phyloP scores from a whole-genome alignment of 2,888 invertebrate genomes.

The Camponotus fellah region DNA sequence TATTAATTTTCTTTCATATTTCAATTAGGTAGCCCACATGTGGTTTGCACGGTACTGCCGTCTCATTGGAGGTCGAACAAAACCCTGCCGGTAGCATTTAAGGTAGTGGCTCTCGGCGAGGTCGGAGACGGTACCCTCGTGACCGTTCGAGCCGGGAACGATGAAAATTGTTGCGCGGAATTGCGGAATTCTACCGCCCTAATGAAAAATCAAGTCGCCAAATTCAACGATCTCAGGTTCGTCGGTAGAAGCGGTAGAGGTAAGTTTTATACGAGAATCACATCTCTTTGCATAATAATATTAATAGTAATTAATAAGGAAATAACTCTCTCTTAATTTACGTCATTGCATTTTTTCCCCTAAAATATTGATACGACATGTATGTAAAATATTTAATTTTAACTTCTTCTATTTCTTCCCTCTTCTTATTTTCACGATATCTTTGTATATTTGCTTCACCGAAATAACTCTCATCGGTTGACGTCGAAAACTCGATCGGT shows the following conservation, averaged over 20 bases:
- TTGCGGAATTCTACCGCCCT: constrained; percentile 96
- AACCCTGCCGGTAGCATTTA: constrained; percentile 97
- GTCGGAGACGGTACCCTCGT: constrained; percentile 98
- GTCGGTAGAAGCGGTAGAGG: constrained; percentile 99
- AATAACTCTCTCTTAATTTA: background rate
- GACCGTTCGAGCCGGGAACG: constrained; percentile 97
- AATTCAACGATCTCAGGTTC: constrained; percentile 98
- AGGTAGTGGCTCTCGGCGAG: constrained; percentile 96
- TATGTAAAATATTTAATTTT: background rate
- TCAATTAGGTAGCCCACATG: constrained; percentile 78
- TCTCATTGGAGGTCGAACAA: constrained; percentile 99
- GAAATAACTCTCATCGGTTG: constrained; percentile 40
- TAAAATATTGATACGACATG: background rate
- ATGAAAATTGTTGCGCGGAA: constrained; percentile 98
- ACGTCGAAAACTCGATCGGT: constrained; percentile 34
- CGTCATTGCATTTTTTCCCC: background rate
- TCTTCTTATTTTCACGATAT: background rate
- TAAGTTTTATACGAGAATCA: constrained; percentile 86
- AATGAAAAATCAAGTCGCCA: constrained; percentile 98
- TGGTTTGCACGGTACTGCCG: constrained; percentile 95
- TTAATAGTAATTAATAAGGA: background rate
- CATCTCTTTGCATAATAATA: background rate
- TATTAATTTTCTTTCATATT: background rate
- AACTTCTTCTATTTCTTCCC: background rate
- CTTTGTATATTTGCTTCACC: constrained; percentile 15